Conservation (phyloP, 2,888 invertebrate genomes). For the Prosapia bicincta region DNA sequence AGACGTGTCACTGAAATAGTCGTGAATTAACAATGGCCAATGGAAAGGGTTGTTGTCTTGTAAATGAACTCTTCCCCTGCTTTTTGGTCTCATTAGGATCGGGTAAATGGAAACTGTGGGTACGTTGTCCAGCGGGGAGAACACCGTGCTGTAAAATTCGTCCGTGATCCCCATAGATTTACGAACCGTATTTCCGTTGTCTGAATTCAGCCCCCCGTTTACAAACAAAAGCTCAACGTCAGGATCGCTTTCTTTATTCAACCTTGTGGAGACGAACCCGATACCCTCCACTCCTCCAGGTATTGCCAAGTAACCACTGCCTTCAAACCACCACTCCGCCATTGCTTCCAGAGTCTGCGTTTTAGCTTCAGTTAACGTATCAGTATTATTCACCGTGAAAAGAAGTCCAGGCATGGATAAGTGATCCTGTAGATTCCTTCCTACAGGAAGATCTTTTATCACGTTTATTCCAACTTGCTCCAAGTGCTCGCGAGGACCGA, state of each 20-base stretch:
- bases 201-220: constrained; percentile 57
- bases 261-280: constrained; percentile 57
- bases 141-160: constrained; percentile 49
- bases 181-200: constrained; percentile 51
- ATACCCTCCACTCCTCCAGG: constrained; percentile 57
- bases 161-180: constrained; percentile 48
- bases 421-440: constrained; percentile 65
- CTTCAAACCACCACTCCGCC: constrained; percentile 34
- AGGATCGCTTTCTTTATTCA: constrained; percentile 50
- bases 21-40: constrained; percentile 51
- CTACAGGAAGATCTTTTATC: constrained; percentile 61
- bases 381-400: constrained; percentile 51
- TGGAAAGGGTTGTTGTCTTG: constrained; percentile 49
- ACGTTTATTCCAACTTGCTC: constrained; percentile 56
- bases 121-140: constrained; percentile 47
- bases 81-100: constrained; percentile 56
- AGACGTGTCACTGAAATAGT: constrained; percentile 49
- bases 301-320: constrained; percentile 48
- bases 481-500: constrained; percentile 61
- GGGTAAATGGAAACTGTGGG: constrained; percentile 53
- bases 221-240: constrained; percentile 68
- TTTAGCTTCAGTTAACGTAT: constrained; percentile 29
- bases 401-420: constrained; percentile 57
- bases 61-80: constrained; percentile 50
- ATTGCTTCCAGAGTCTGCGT: constrained; percentile 25